Evolutionary conservation across 1,140 invertebrate species (phyloP).

Genomic region (Hormaphis cornu): DNA sequence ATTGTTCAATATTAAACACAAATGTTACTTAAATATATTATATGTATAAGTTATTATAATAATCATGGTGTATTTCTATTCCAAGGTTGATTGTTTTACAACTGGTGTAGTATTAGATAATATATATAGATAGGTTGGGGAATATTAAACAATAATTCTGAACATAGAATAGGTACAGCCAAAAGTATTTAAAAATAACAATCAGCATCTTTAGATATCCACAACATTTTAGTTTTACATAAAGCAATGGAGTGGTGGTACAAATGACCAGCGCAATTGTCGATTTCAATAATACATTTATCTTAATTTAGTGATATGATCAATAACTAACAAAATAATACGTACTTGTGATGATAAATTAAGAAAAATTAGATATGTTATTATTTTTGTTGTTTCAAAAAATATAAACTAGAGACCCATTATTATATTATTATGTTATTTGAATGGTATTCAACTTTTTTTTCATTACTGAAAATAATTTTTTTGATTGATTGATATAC

Average conservation of each 20-base stretch:
- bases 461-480: too few relatives aligned
- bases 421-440: not conserved
- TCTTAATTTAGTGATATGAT: constrained; percentile 17
- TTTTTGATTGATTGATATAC: too few relatives aligned
- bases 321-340: constrained; percentile 10
- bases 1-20: not conserved
- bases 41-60: not conserved
- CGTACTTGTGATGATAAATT: not conserved
- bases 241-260: not conserved
- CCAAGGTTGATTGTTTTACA: not conserved
- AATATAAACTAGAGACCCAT: not conserved
- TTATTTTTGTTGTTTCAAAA: not conserved
- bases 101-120: too few relatives aligned
- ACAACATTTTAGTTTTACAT: not conserved
- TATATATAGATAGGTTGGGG: not conserved
- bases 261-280: not conserved
- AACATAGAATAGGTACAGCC: not conserved
- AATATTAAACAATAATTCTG: not conserved
- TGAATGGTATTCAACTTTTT: too few relatives aligned
- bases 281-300: not conserved
- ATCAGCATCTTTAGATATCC: not conserved
- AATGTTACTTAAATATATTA: not conserved
- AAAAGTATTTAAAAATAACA: not conserved
- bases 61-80: not conserved
- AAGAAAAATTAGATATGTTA: not conserved